phyloP scores from a whole-genome alignment of 2,888 invertebrate species.

The Trypoxylon attenuatum region DNA sequence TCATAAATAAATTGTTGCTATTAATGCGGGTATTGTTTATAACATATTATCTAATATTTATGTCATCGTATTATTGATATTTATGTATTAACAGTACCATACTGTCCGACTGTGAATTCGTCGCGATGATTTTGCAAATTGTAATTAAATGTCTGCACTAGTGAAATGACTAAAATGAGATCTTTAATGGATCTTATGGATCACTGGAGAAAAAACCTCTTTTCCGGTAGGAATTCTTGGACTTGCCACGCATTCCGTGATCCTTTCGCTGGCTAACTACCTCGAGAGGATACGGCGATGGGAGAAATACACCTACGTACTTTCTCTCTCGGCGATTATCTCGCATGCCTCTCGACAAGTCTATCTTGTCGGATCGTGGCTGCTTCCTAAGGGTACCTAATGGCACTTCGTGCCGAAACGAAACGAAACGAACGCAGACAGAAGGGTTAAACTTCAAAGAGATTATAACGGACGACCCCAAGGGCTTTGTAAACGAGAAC shows the following conservation, averaged over 20 bases:
- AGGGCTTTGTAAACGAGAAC: slow-evolving; percentile 45
- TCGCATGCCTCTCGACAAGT: slow-evolving; percentile 29
- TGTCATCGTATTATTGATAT: no score
- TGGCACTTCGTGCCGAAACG: slow-evolving; percentile 29
- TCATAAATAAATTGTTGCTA: no score
- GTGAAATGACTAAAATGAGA: no score
- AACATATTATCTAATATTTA: no score
- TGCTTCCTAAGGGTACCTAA: slow-evolving; percentile 21
- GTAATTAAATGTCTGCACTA: no score
- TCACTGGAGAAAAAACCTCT: no score
- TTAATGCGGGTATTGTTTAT: no score
- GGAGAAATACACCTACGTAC: slow-evolving; percentile 39
- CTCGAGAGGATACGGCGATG: slow-evolving; percentile 34
- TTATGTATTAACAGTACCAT: no score
- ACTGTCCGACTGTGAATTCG: no score
- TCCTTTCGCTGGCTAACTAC: neutral
- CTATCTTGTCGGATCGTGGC: slow-evolving; percentile 12
- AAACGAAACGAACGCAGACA: slow-evolving; percentile 9
- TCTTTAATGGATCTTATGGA: no score
- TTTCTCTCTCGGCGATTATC: slow-evolving; percentile 31
- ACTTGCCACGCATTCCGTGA: neutral
- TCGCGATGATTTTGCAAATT: no score
- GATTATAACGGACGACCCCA: slow-evolving; percentile 41
- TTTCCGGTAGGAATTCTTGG: neutral
- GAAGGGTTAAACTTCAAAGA: slow-evolving; percentile 11